Conservation (phyloP, 2,888 invertebrate genomes). For the Sinhomidia bicolor region DNA sequence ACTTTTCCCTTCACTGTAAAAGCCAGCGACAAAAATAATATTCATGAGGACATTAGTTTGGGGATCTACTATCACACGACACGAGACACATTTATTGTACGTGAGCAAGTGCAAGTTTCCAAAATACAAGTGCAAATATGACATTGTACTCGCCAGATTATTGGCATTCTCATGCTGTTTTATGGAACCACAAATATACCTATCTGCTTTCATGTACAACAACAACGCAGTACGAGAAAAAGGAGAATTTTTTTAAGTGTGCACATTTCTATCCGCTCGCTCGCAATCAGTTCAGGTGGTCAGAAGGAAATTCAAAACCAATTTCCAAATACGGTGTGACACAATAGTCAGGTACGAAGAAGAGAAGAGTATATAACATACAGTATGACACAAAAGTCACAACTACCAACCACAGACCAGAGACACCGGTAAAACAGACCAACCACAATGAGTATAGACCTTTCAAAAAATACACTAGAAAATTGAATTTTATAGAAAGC, state of each 20-base stretch:
- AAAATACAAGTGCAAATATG: too few species aligned
- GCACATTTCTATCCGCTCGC: too few species aligned
- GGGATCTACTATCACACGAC: neutral
- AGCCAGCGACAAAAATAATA: neutral
- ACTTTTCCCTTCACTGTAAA: too few species aligned
- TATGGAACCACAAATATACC: neutral
- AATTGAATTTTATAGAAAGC: constrained; percentile 18
- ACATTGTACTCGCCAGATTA: neutral
- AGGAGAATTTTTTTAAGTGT: too few species aligned
- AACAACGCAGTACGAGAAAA: too few species aligned
- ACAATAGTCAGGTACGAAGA: constrained; percentile 56
- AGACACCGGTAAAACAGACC: constrained; percentile 53
- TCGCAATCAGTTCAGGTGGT: constrained; percentile 54
- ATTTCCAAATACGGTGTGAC: constrained; percentile 75
- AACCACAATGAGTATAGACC: constrained; percentile 48
- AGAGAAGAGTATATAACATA: neutral
- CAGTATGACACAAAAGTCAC: constrained; percentile 45
- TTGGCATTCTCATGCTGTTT: neutral
- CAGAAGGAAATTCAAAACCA: constrained; percentile 73
- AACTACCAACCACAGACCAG: constrained; percentile 58
- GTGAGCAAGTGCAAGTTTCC: neutral
- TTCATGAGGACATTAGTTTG: neutral
- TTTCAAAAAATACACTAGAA: neutral
- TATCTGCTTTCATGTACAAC: too few species aligned
- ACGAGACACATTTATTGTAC: neutral